A percentile compares a stretch with the other conserved stretches of the same genome.
phyloP scores from a whole-genome alignment of 2,113 vertebrate genomes.

The Glaucomys volans region DNA sequence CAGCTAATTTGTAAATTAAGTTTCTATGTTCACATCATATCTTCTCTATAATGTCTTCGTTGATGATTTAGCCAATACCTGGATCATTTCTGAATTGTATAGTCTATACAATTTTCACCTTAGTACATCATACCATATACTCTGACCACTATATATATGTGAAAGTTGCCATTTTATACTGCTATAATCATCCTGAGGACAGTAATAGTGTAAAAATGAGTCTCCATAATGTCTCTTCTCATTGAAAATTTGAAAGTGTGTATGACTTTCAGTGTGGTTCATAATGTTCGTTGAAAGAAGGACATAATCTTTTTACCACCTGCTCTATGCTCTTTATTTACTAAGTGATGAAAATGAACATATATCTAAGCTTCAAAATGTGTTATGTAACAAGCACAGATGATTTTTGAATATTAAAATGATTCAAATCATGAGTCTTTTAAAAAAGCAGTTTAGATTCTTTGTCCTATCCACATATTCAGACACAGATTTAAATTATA shows the following conservation, averaged over 20 bases:
- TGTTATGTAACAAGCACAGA: background rate
- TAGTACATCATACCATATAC: background rate
- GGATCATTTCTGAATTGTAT: background rate
- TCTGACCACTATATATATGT: background rate
- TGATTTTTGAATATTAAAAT: background rate
- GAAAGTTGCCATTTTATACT: background rate
- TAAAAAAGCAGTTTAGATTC: background rate
- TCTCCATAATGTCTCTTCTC: background rate
- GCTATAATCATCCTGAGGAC: background rate
- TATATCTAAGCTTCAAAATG: background rate
- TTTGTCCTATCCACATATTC: too few species aligned
- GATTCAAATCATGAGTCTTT: background rate
- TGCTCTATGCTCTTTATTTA: background rate
- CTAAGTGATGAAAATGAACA: background rate
- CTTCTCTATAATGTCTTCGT: background rate
- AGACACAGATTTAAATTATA: background rate
- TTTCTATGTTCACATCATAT: background rate
- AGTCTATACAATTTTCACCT: background rate
- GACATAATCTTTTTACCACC: background rate
- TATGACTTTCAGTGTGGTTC: background rate
- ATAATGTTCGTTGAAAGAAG: background rate
- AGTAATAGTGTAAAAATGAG: background rate
- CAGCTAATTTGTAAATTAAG: background rate
- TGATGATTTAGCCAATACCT: background rate
- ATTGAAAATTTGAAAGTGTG: background rate